Evolutionary conservation across 2,797 vertebrate genomes (phyloP).

Genomic region (Tragelaphus eurycerus): DNA sequence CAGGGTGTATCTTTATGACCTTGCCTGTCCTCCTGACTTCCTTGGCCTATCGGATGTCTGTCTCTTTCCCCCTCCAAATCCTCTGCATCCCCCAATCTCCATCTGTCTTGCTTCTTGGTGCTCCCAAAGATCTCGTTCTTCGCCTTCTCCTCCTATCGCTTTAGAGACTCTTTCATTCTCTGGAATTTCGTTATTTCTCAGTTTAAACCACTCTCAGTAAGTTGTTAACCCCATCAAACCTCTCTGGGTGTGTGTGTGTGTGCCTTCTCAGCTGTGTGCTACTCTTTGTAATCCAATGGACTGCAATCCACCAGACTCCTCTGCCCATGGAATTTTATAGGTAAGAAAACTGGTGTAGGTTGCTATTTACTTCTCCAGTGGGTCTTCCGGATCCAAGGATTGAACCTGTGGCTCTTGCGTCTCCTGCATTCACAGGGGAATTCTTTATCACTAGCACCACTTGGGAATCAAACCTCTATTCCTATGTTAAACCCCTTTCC

Average conservation of each 20-base stretch:
- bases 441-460: background rate
- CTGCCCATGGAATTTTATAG: background rate
- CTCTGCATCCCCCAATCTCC: fast-evolving
- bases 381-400: background rate
- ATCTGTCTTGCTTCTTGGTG: background rate
- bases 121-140: background rate
- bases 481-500: background rate
- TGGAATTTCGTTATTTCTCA: background rate
- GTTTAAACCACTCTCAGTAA: background rate
- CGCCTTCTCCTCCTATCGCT: background rate
- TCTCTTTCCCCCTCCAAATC: fast-evolving
- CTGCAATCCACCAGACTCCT: background rate
- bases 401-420: background rate
- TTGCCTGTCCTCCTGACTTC: background rate
- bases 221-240: background rate
- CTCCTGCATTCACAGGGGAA: background rate
- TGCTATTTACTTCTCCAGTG: background rate
- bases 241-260: background rate
- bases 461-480: background rate
- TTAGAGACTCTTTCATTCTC: background rate
- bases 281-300: background rate
- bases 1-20: too few relatives aligned
- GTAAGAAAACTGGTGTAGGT: background rate
- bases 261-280: background rate
- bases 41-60: background rate